Percentiles rank a stretch among this genome's conserved stretches.
Conservation (phyloP, 2,113 vertebrate genomes). For the Chinchilla lanigera region DNA sequence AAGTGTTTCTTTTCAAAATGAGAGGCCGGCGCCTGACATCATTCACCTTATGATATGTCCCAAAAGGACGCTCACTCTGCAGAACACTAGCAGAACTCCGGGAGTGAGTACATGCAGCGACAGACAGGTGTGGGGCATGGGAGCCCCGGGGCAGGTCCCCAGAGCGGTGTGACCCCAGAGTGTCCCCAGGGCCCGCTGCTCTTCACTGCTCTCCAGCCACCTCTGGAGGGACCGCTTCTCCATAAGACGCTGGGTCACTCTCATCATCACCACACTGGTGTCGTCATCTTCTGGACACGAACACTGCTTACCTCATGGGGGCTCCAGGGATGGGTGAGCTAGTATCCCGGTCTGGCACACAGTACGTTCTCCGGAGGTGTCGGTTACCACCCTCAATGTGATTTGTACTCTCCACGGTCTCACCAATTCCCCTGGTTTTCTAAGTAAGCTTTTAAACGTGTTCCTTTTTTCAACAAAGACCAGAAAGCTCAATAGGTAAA, state of each 20-base stretch:
- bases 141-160: background rate
- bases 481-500: background rate
- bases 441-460: background rate
- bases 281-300: background rate
- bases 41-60: background rate
- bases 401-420: background rate
- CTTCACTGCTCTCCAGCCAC: background rate
- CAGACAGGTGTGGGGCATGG: no score
- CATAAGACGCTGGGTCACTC: background rate
- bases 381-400: background rate
- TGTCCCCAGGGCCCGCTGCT: background rate
- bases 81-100: background rate
- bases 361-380: background rate
- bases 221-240: background rate
- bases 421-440: background rate
- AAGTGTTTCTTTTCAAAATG: background rate
- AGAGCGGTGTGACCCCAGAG: no score
- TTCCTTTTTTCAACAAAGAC: background rate
- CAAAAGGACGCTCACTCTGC: background rate
- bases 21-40: background rate
- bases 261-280: background rate
- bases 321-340: background rate
- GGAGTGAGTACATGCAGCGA: background rate
- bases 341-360: rapidly evolving
- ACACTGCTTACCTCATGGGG: background rate